Evolutionary conservation across 2,113 vertebrate species (phyloP).

Genomic region (Peromyscus leucopus): DNA sequence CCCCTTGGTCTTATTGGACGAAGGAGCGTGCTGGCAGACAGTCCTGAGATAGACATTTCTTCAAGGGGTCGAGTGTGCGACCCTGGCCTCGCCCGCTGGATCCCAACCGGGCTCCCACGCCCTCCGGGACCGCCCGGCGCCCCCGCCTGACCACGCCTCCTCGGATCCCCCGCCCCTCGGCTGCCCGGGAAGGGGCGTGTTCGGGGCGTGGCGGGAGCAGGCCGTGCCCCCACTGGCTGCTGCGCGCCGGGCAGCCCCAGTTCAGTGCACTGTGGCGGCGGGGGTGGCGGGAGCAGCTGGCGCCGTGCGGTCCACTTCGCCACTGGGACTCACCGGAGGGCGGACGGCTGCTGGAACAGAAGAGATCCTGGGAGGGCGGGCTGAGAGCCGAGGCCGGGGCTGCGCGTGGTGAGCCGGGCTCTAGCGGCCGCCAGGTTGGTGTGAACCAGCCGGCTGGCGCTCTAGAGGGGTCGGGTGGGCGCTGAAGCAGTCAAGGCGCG

Average conservation of each 20-base stretch:
- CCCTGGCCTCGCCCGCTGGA: accelerated
- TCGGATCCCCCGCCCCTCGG: not conserved
- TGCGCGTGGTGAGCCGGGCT: not conserved
- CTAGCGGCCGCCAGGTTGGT: slow-evolving; percentile 61
- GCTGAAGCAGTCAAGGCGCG: not conserved
- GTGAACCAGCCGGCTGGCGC: not conserved
- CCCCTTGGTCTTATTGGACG: not conserved
- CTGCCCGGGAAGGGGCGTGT: slow-evolving; percentile 40
- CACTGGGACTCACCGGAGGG: not conserved
- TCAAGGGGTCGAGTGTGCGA: not conserved
- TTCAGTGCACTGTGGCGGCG: slow-evolving; percentile 63
- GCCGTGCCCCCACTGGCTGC: slow-evolving; percentile 54
- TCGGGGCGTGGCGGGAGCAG: slow-evolving; percentile 51
- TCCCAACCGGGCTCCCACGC: slow-evolving; percentile 52
- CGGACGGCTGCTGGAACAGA: not conserved
- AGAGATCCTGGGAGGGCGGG: not conserved
- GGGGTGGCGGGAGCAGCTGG: slow-evolving; percentile 26
- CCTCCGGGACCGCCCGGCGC: slow-evolving; percentile 58
- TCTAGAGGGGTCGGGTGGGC: not conserved
- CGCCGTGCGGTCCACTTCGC: not conserved
- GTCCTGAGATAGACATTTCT: not conserved
- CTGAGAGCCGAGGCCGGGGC: not conserved
- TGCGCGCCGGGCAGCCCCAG: slow-evolving; percentile 14
- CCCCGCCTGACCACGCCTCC: slow-evolving; percentile 52
- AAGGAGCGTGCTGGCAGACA: not conserved